Conservation (phyloP, 2,113 vertebrate species). For the Loxodonta africana region DNA sequence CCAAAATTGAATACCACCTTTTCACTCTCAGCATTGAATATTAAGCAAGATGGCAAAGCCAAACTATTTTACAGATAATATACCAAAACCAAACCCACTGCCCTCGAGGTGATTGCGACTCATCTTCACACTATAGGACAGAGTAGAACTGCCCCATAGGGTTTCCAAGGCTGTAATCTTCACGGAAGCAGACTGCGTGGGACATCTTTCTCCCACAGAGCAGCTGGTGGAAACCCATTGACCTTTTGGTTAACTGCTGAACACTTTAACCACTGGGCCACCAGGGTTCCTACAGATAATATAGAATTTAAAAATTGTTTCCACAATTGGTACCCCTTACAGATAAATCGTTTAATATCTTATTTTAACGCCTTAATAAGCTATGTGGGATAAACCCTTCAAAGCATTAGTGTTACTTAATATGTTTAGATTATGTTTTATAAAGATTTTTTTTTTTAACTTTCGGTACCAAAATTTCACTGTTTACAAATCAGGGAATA, state of each 20-base stretch:
- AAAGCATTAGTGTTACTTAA: constrained; percentile 30
- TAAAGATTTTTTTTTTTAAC: not conserved
- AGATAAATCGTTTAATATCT: constrained; percentile 47
- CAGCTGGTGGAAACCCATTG: no score
- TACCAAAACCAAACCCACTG: no score
- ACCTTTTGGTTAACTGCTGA: no score
- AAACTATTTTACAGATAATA: constrained; percentile 47
- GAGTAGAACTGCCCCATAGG: no score
- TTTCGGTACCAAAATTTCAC: not conserved
- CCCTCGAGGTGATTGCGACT: no score
- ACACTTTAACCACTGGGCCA: no score
- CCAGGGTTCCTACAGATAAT: not conserved
- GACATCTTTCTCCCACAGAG: no score
- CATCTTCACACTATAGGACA: no score
- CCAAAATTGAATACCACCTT: not conserved
- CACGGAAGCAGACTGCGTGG: no score
- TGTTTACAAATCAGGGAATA: constrained; percentile 8
- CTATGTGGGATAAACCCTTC: not conserved
- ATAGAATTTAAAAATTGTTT: constrained; percentile 39
- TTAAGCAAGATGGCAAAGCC: not conserved
- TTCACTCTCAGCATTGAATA: not conserved
- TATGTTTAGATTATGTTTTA: not conserved
- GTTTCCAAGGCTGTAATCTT: no score
- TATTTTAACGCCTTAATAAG: constrained; percentile 37
- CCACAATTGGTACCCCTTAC: not conserved